Evolutionary conservation across 2,888 invertebrate genomes (phyloP), one percentile per base, ranked within the genome.

Genomic region (Apamea crenata): DNA sequence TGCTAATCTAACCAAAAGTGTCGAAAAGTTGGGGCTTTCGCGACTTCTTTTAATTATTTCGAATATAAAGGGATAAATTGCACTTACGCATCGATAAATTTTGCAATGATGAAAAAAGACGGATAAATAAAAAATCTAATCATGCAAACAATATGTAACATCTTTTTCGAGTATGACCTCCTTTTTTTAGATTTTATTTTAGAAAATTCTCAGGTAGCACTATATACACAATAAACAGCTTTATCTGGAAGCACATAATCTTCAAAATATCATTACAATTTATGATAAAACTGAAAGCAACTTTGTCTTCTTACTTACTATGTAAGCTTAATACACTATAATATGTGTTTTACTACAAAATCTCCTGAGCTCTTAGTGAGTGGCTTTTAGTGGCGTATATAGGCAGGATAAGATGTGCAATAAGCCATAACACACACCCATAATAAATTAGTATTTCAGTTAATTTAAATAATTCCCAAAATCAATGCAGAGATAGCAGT

Each of bases 401-500:
- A 1, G 32, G 47, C 40, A 59, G 6, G 14, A 40, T 40, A 29
- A 29, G 21, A 8, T 0, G 12, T 8, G 29, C 14, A 47, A 67
- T 1, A 40, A 3, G 0, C 2, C n/a, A 47, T 65, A 1, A 25
- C 2, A 18, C 0, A 14, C 4, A 29, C 10, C 21, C 2, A 32
- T 3, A 14, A 14, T 50, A 25, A 36, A 18, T 21, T n/a, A 6
- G 3, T 12, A 2, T 36, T 73, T 59, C 25, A 56, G 16, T n/a
- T 25, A 36, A 70, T 50, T 67, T 68, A 56, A 59, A 61, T 75
- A 40, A 66, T 81, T 70, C 61, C 5, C 14, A 40, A 86, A 83
- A 86, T 85, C 85, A 87, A 88, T 83, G 78, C 85, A 73, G 79
- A 77, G 29, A 25, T 74, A 61, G 40, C 56, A 70, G 56, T 61